Base-by-base conservation (phyloP, 2,888 invertebrate species). In the Dascillus cervinus region DNA sequence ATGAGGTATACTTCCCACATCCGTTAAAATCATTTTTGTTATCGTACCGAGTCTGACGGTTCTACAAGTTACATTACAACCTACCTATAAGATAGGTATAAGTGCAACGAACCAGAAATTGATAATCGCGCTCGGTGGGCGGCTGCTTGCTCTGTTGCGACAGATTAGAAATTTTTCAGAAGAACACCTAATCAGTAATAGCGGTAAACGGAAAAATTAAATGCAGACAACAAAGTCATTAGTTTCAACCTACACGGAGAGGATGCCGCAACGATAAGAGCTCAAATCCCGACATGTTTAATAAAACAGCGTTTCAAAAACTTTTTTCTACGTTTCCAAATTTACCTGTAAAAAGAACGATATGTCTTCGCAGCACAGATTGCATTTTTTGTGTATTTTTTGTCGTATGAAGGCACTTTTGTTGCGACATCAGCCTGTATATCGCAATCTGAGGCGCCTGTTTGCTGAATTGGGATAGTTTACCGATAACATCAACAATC, bases 401-500 rank as follows among this genome's bases (percentile, higher is more conserved):
- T 56, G 47, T 43, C 38, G 50, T 40, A 41, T 38, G 47, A 34
- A 34, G 41, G 47, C 48, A 47, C 49, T 46, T 46, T 49, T 41
- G 21, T 47, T 53, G 53, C 57, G 59, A 58, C 57, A 55, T 56
- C 56, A 51, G 49, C 52, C 47, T 46, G 52, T 56, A 57, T 56
- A 57, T 58, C 58, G 57, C 58, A 59, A 60, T 61, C 59, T 52
- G 50, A 53, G 60, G 59, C 60, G 61, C 59, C 60, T 57, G 50
- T 53, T 51, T 53, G 53, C 54, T 51, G 54, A 54, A 59, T 58
- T 57, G 56, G 57, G 53, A 56, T 56, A 55, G 56, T 55, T 57
- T 47, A 50, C 55, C 50, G 63, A 63, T 63, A 63, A 52, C 59
- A 63, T 63, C 63, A 62, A 62, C 63, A 62, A 63, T 63, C 63